phyloP scores from a whole-genome alignment of 2,888 invertebrate species.

The Drosophila hawaiiensis region DNA sequence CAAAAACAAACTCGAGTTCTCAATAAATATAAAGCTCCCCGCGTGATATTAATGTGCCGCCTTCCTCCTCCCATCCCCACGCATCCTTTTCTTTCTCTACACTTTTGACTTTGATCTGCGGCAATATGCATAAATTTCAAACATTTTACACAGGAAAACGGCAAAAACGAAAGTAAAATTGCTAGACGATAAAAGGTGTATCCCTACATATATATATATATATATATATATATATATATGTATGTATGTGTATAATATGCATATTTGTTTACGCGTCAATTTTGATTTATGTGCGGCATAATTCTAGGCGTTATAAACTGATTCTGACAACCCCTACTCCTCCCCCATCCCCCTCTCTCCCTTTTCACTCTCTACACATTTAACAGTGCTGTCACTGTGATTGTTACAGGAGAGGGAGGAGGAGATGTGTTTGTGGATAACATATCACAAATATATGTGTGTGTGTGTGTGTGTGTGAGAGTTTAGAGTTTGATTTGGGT shows the following conservation, averaged over 20 bases:
- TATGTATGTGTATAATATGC: not conserved
- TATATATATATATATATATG: not conserved
- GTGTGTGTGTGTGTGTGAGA: constrained; percentile 25
- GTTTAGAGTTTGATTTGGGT: constrained; percentile 59
- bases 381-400: constrained; percentile 30
- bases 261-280: constrained; percentile 74
- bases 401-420: not conserved
- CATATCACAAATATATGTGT: constrained; percentile 31
- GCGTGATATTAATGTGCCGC: not conserved
- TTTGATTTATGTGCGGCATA: constrained; percentile 79
- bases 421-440: constrained; percentile 11
- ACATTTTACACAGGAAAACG: constrained; percentile 39
- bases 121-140: constrained; percentile 60
- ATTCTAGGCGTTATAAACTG: constrained; percentile 77
- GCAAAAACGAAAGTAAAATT: not conserved
- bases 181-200: not conserved
- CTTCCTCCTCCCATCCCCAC: too few relatives aligned
- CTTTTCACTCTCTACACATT: not conserved
- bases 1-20: constrained; percentile 40
- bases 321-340: constrained; percentile 66
- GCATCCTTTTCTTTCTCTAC: not conserved
- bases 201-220: not conserved
- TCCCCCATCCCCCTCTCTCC: not conserved
- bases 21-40: constrained; percentile 3
- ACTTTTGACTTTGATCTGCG: constrained; percentile 55